A percentile compares a stretch with the other conserved stretches of the same genome.
These are phyloP conservation scores for Sebastes elongatus DNA, from an alignment of 2,797 vertebrate genomes.

Conservation along the genomic window DNA sequence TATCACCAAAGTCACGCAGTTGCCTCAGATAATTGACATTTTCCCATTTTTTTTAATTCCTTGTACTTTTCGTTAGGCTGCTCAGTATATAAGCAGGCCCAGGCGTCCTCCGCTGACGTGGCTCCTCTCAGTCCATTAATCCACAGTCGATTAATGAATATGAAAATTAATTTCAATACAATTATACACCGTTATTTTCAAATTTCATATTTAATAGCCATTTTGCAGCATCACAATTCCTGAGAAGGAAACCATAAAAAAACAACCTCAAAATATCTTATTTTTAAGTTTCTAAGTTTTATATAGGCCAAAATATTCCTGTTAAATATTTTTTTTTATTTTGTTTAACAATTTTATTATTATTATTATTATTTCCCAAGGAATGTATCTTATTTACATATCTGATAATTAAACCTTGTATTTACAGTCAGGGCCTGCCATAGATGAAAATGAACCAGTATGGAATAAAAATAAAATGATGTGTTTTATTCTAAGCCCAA, in stretches of 20 bases:
- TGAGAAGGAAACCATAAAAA: neutral
- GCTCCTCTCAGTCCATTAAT: neutral
- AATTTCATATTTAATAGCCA: neutral
- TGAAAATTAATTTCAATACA: neutral
- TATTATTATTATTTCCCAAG: neutral
- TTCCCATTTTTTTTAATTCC: neutral
- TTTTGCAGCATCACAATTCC: neutral
- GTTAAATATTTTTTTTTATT: neutral
- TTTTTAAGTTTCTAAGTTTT: neutral
- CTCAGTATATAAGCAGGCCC: neutral
- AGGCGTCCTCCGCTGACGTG: slow-evolving; percentile 28
- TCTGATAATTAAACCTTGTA: neutral
- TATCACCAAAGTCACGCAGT: slow-evolving; percentile 6
- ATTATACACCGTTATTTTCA: neutral
- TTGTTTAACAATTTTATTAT: neutral
- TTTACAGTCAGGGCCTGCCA: neutral
- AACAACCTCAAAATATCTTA: neutral
- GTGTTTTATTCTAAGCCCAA: neutral
- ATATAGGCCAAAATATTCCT: neutral
- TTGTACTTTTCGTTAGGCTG: slow-evolving; percentile 5
- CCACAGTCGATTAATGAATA: neutral
- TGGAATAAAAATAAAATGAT: neutral
- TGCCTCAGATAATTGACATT: neutral
- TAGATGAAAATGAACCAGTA: neutral
- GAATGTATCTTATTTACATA: neutral